Evolutionary conservation across 2,113 vertebrate species (phyloP).

Genomic region (Clinocottus analis): DNA sequence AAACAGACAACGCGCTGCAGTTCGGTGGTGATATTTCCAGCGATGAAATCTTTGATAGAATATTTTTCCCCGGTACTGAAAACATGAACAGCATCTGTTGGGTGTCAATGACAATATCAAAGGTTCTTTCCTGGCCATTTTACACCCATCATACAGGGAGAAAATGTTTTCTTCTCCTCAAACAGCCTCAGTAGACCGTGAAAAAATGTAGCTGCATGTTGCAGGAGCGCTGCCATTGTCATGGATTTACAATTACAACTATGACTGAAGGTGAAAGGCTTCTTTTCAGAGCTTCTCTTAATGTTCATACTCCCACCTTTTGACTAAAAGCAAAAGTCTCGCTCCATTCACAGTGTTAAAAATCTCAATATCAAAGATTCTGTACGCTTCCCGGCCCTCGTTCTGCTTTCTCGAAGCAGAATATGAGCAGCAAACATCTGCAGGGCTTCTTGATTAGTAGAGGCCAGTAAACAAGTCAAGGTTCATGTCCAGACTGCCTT

Average conservation of each 20-base stretch:
- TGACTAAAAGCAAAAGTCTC: conserved; percentile 5
- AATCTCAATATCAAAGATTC: conserved; percentile 21
- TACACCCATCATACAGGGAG: background rate
- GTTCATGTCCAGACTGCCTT: conserved; percentile 13
- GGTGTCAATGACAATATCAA: background rate
- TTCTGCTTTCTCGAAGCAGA: conserved; percentile 32
- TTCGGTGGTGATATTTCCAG: background rate
- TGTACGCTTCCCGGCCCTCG: background rate
- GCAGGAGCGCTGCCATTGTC: conserved; percentile 6
- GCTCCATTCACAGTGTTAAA: background rate
- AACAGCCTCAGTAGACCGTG: conserved; percentile 15
- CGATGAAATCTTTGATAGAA: too few relatives aligned
- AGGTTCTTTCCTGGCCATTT: background rate
- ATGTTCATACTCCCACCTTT: background rate
- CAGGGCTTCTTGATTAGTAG: conserved; percentile 42
- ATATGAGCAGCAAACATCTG: conserved; percentile 17
- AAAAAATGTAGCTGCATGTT: background rate
- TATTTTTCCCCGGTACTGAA: background rate
- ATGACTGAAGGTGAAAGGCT: conserved; percentile 6
- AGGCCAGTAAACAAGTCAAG: conserved; percentile 30
- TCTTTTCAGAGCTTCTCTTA: conserved; percentile 11
- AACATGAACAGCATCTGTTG: conserved; percentile 6
- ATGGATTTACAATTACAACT: background rate
- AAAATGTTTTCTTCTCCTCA: conserved; percentile 2
- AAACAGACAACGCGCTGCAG: background rate